Base-by-base conservation (phyloP, 2,797 vertebrate genomes). In the Sylvilagus floridanus region DNA sequence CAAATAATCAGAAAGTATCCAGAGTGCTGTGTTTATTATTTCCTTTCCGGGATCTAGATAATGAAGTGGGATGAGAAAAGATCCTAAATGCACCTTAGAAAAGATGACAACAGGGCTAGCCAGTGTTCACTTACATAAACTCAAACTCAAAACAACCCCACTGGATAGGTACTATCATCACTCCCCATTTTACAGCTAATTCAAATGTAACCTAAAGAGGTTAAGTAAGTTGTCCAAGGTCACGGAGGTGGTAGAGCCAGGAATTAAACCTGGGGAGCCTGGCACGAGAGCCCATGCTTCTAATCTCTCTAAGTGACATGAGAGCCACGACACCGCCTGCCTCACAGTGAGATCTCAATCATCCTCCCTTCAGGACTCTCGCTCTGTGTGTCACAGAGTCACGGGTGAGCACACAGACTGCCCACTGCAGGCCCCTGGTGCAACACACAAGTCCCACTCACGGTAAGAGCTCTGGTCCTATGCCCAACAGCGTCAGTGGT, bases 11-110 rank as follows among this genome's bases (percentile, higher is more conserved):
- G 77, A 78, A 69, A 93, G 5, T 84, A 95, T 35, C 78, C 57
- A 79, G 60, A 96, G 93, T 52, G 30, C 3, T 81, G 11, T 91
- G 57, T 91, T 93, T 84, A 10, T 86, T 84, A 92, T 92, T 94
- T 94, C 22, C 32, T 88, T 93, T 79, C 24, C 62, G 90, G 32
- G 57, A n/a, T 42, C 66, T 93, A 42, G 47, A 90, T 76, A 88
- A 78, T 91, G 78, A 90, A 66, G 13, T 93, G 37, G 42, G 66
- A 91, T 54, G 32, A 96, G 84, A 84, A 90, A 57, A 13, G 21
- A 63, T 3, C 28, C 72, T 77, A 94, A 84, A 60, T 60, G 52
- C 8, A 88, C 16, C 50, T 90, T 54, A 83, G 52, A 88, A 28
- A 94, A 92, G 47, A 95, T 3, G 13, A 83, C 10, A 73, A 85